Evolutionary conservation across 2,113 vertebrate genomes (phyloP).

Genomic region (Bubo scandiacus): DNA sequence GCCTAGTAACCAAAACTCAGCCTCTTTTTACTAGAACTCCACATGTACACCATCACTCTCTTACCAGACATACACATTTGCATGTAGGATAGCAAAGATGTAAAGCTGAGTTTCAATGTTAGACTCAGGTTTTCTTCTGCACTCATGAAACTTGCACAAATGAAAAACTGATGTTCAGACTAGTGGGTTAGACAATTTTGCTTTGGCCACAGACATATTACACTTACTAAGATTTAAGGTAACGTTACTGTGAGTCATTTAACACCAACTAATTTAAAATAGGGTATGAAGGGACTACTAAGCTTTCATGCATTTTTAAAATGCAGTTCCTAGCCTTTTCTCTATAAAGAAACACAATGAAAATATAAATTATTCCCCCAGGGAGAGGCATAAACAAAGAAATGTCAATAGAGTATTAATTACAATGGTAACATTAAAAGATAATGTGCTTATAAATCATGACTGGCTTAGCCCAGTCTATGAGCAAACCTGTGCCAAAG

Average conservation of each 20-base stretch:
- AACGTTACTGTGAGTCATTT: not conserved
- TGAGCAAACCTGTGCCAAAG: not conserved
- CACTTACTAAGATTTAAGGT: not conserved
- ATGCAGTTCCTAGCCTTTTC: not conserved
- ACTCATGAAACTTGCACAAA: not conserved
- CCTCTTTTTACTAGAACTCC: not conserved
- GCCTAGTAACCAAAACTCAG: not conserved
- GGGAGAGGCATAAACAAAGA: not conserved
- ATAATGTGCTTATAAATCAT: not conserved
- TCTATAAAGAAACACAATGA: constrained; percentile 11
- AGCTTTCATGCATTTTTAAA: not conserved
- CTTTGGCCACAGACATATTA: not conserved
- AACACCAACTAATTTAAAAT: not conserved
- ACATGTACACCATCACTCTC: not conserved
- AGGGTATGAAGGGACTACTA: not conserved
- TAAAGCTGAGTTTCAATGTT: not conserved
- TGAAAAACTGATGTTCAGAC: not conserved
- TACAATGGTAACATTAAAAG: constrained; percentile 1
- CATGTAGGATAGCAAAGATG: not conserved
- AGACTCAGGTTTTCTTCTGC: not conserved
- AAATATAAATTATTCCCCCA: constrained; percentile 14
- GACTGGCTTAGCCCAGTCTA: not conserved
- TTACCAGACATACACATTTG: not conserved
- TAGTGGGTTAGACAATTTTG: not conserved
- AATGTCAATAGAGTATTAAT: not conserved